Percentiles rank a stretch among this genome's conserved stretches.
phyloP scores from a whole-genome alignment of 2,113 vertebrate genomes.

The Ardeotis arabs region DNA sequence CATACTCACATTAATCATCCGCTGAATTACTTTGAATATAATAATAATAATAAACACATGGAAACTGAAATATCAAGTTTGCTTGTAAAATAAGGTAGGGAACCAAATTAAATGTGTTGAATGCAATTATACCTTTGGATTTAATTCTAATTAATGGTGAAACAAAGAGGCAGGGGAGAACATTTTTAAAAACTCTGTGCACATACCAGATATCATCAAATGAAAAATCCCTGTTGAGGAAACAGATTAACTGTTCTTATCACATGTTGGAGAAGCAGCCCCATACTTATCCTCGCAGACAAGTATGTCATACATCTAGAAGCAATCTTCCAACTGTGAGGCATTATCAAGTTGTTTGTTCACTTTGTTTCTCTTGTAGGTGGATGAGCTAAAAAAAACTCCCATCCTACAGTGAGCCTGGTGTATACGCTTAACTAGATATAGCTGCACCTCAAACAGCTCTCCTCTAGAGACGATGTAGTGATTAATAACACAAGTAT shows the following conservation, averaged over 20 bases:
- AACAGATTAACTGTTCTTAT: neutral
- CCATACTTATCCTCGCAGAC: neutral
- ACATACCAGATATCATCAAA: neutral
- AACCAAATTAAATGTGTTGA: neutral
- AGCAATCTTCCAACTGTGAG: neutral
- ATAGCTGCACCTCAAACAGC: neutral
- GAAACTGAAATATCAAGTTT: neutral
- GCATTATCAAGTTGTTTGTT: neutral
- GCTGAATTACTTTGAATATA: neutral
- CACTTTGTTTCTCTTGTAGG: constrained; percentile 18
- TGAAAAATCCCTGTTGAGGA: neutral
- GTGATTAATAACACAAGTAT: neutral
- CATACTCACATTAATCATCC: neutral
- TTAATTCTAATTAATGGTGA: neutral
- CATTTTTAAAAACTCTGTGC: neutral
- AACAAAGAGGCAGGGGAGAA: neutral
- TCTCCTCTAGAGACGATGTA: neutral
- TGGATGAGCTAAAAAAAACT: neutral
- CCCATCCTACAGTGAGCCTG: neutral
- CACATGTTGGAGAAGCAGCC: neutral
- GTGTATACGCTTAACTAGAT: neutral
- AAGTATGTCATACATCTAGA: constrained; percentile 14
- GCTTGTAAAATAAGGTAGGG: neutral
- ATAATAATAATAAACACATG: neutral
- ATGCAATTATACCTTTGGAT: neutral